phyloP scores from a whole-genome alignment of 2,888 invertebrate species.

The Sesia apiformis region DNA sequence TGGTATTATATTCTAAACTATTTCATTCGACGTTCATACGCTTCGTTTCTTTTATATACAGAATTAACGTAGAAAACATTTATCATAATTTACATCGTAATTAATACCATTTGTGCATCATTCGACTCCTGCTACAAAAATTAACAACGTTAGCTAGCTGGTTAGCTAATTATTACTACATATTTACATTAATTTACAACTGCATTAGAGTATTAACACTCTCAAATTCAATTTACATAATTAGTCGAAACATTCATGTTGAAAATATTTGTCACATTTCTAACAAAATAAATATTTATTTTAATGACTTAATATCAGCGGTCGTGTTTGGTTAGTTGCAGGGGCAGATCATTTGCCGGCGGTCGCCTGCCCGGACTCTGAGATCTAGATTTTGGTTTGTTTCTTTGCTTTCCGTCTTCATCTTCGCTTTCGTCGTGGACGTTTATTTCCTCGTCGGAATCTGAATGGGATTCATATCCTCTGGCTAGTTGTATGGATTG shows the following conservation, averaged over 20 bases:
- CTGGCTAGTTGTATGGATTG: conserved; percentile 63
- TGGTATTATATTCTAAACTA: conserved; percentile 31
- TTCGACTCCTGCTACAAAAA: conserved; percentile 40
- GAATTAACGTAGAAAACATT: neutral
- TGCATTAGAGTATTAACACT: neutral
- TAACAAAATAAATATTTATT: neutral
- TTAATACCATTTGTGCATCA: conserved; percentile 9
- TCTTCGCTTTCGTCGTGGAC: conserved; percentile 86
- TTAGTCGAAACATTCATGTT: neutral
- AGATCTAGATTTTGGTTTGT: conserved; percentile 59
- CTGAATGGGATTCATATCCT: conserved; percentile 70
- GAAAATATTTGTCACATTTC: neutral
- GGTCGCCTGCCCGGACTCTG: conserved; percentile 54
- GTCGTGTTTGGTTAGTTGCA: conserved; percentile 83
- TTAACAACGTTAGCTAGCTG: conserved; percentile 43
- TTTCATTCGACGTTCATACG: neutral
- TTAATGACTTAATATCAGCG: conserved; percentile 50
- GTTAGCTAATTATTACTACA: neutral
- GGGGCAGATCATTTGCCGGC: conserved; percentile 70
- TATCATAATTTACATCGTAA: neutral
- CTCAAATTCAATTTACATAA: neutral
- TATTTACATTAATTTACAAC: conserved; percentile 1
- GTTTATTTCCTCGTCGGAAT: conserved; percentile 88
- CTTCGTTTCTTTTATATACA: neutral
- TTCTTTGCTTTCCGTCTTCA: conserved; percentile 64